Evolutionary conservation across 2,888 invertebrate genomes (phyloP).

Genomic region (Caenorhabditis drosophilae): DNA sequence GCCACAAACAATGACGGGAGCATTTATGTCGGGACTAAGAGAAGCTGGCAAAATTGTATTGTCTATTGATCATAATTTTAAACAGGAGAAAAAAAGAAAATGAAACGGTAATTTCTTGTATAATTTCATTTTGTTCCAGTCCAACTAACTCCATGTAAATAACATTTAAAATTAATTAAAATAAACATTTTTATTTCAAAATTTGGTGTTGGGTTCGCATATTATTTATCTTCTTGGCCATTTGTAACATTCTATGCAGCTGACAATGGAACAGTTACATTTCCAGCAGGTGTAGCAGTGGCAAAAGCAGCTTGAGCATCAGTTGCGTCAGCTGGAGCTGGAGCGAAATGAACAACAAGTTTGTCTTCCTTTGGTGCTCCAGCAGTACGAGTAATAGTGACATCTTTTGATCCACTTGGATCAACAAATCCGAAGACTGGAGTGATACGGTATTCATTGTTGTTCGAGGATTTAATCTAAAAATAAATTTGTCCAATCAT

Average conservation of each 20-base stretch:
- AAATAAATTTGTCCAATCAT: not conserved
- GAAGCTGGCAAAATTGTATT: slow-evolving; percentile 68
- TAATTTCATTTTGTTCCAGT: too few relatives aligned
- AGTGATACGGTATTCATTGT: slow-evolving; percentile 49
- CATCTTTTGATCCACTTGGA: slow-evolving; percentile 33
- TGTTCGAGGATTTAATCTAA: slow-evolving; percentile 51
- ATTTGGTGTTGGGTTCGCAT: too few relatives aligned
- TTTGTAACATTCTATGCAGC: too few relatives aligned
- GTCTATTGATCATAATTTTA: slow-evolving; percentile 1
- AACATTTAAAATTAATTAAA: too few relatives aligned
- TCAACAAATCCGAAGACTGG: slow-evolving; percentile 56
- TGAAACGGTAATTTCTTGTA: not conserved
- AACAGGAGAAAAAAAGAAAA: not conserved
- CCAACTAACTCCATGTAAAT: too few relatives aligned
- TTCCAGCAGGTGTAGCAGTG: slow-evolving; percentile 19
- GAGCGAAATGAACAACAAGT: slow-evolving; percentile 39
- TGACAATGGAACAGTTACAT: slow-evolving; percentile 31
- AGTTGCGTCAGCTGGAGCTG: slow-evolving; percentile 40
- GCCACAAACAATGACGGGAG: slow-evolving; percentile 72
- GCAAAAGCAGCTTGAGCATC: slow-evolving; percentile 45
- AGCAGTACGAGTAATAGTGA: slow-evolving; percentile 40
- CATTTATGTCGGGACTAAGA: slow-evolving; percentile 71
- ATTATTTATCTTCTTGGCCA: too few relatives aligned
- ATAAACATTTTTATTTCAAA: too few relatives aligned
- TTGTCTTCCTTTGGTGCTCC: too few relatives aligned